Conservation (phyloP, 2,888 invertebrate species). For the Phyllotreta striolata region DNA sequence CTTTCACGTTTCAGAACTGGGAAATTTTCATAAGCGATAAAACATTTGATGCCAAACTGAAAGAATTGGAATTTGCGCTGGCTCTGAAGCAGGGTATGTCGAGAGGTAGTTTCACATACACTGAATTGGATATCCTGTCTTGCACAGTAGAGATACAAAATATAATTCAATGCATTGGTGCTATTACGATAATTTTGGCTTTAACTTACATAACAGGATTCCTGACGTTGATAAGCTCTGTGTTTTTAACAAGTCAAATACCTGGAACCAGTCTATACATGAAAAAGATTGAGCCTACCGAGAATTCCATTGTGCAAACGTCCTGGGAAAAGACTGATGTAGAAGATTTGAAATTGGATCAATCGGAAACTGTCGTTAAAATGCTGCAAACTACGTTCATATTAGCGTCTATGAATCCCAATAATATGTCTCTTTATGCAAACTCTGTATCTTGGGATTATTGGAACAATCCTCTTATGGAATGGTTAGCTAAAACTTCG, state of each 20-base stretch:
- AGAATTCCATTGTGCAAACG: constrained; percentile 1
- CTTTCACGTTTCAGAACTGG: constrained; percentile 74
- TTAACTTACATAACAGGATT: constrained; percentile 70
- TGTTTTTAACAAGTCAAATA: constrained; percentile 64
- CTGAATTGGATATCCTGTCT: constrained; percentile 72
- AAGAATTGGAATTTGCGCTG: constrained; percentile 73
- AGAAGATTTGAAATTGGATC: constrained; percentile 28
- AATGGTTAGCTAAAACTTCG: constrained; percentile 58
- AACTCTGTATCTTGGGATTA: constrained; percentile 57
- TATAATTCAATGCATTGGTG: constrained; percentile 63
- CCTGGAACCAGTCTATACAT: constrained; percentile 61
- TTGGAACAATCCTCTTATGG: constrained; percentile 59
- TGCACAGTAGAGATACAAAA: constrained; percentile 61
- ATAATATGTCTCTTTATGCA: constrained; percentile 21
- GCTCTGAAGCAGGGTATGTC: constrained; percentile 76
- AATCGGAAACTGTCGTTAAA: constrained; percentile 45
- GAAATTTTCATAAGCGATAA: constrained; percentile 80
- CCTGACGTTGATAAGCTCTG: constrained; percentile 68
- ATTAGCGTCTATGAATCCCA: constrained; percentile 52
- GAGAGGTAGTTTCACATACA: constrained; percentile 85
- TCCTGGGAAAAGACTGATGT: constrained; percentile 35
- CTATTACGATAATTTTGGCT: constrained; percentile 67
- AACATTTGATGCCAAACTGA: constrained; percentile 77
- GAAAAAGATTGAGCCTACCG: constrained; percentile 34
- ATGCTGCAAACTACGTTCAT: constrained; percentile 57